phyloP scores from a whole-genome alignment of 1,140 invertebrate genomes.

The Trichoplusia ni region DNA sequence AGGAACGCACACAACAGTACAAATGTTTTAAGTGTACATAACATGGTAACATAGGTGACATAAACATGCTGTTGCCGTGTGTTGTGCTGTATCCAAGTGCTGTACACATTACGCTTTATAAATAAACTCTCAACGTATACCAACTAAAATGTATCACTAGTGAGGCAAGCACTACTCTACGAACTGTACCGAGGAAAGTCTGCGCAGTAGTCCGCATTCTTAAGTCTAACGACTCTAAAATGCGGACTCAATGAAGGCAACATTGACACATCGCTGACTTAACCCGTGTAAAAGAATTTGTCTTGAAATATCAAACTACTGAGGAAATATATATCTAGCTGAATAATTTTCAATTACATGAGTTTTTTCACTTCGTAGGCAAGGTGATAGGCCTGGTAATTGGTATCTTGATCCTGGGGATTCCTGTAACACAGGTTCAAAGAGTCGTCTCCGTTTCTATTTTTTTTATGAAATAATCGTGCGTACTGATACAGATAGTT shows the following conservation, averaged over 20 bases:
- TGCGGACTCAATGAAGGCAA: neutral
- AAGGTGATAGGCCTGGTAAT: constrained; percentile 98
- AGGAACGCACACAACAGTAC: constrained; percentile 1
- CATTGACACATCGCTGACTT: constrained; percentile 31
- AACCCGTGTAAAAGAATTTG: constrained; percentile 24
- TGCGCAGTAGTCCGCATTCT: constrained; percentile 6
- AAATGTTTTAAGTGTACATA: constrained; percentile 6
- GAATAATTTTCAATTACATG: constrained; percentile 90
- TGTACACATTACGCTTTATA: constrained; percentile 26
- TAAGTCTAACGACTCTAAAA: neutral
- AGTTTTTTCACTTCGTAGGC: constrained; percentile 99
- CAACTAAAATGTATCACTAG: constrained; percentile 16
- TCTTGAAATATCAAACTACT: constrained; percentile 51
- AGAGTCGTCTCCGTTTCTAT: constrained; percentile 66
- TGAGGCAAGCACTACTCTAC: constrained; percentile 48
- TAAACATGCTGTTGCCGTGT: constrained; percentile 30
- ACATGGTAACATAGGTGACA: constrained; percentile 14
- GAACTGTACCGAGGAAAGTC: constrained; percentile 19
- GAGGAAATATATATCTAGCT: constrained; percentile 63
- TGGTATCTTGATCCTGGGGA: constrained; percentile 91
- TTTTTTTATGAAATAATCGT: constrained; percentile 45
- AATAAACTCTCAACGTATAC: constrained; percentile 2
- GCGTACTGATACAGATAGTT: constrained; percentile 41
- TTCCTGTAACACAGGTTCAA: constrained; percentile 81
- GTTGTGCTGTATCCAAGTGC: constrained; percentile 40